Conservation (phyloP, 1,140 invertebrate species). For the Streblospio benedicti region DNA sequence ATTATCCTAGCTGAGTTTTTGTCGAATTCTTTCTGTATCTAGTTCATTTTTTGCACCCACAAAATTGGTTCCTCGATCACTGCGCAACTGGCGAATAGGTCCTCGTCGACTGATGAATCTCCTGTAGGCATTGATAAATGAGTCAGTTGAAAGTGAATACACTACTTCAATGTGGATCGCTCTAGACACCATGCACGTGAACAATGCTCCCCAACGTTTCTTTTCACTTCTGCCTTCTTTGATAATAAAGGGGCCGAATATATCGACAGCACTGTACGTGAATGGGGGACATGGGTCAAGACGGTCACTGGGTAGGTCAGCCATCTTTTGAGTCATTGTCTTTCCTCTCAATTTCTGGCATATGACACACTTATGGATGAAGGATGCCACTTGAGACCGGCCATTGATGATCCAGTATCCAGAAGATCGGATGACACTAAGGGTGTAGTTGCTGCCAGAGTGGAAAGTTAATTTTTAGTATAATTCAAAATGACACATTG, state of each 20-base stretch:
- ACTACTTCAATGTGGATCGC: slow-evolving; percentile 20
- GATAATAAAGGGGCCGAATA: slow-evolving; percentile 24
- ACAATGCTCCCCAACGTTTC: slow-evolving; percentile 18
- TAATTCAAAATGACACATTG: too few species aligned
- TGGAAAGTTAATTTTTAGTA: too few species aligned
- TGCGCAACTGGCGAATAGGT: neutral
- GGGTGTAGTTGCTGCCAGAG: too few species aligned
- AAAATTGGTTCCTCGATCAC: neutral
- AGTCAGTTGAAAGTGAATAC: neutral
- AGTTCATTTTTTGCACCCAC: neutral
- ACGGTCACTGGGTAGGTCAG: slow-evolving; percentile 2
- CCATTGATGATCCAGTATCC: too few species aligned
- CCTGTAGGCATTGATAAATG: neutral
- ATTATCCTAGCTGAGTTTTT: neutral
- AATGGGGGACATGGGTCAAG: slow-evolving; percentile 18
- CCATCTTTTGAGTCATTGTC: too few species aligned
- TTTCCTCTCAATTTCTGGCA: too few species aligned
- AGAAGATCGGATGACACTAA: too few species aligned
- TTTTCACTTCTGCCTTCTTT: slow-evolving; percentile 6
- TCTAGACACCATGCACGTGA: slow-evolving; percentile 16
- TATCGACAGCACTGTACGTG: slow-evolving; percentile 21
- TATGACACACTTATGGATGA: too few species aligned
- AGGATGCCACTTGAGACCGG: too few species aligned
- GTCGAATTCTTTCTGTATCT: neutral
- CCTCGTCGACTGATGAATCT: neutral